Percentiles rank a stretch among this genome's conserved stretches.
phyloP scores from a whole-genome alignment of 2,888 invertebrate genomes.

The Volucella inanis region DNA sequence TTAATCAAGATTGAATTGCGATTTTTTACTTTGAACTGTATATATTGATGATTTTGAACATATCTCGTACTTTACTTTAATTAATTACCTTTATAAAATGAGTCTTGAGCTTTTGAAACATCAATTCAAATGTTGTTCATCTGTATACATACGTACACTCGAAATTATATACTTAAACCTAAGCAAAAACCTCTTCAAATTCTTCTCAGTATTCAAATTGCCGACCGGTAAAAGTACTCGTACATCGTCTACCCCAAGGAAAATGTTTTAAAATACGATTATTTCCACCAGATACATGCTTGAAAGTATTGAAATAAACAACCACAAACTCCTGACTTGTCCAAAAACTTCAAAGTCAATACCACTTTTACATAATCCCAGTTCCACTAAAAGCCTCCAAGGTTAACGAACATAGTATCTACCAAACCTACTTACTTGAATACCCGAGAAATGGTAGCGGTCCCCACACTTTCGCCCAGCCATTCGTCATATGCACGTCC shows the following conservation, averaged over 20 bases:
- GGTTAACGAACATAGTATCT: constrained; percentile 43
- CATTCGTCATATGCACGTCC: neutral
- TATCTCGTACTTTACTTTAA: too few species aligned
- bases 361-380: constrained; percentile 32
- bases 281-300: too few species aligned
- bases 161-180: too few species aligned
- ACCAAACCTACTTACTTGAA: constrained; percentile 5
- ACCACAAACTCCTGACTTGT: neutral
- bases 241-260: too few species aligned
- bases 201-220: neutral
- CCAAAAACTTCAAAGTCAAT: constrained; percentile 59
- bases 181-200: too few species aligned
- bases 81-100: too few species aligned
- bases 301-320: constrained; percentile 1
- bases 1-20: too few species aligned
- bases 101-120: too few species aligned
- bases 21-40: too few species aligned
- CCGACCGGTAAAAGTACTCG: neutral
- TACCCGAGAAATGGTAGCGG: neutral
- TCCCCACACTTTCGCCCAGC: neutral
- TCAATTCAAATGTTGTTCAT: too few species aligned
- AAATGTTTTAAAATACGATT: neutral
- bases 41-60: too few species aligned
- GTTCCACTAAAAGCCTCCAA: constrained; percentile 46
- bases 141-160: too few species aligned